Evolutionary conservation across 2,113 vertebrate genomes (phyloP).

Genomic region (Capricornis sumatraensis): DNA sequence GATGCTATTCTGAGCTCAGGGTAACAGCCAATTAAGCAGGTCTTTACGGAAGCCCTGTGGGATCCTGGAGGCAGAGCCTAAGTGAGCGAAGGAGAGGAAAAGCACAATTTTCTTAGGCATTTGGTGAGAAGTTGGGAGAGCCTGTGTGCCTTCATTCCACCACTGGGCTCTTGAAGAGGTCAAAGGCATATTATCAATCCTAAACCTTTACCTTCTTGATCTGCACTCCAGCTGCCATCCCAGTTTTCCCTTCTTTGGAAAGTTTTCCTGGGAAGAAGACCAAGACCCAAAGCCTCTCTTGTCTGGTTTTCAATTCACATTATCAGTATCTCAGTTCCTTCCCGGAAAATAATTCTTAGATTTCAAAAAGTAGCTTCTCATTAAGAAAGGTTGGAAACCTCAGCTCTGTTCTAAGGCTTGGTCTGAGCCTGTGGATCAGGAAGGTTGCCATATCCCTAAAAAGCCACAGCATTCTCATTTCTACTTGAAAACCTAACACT

Average conservation of each 20-base stretch:
- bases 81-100: background rate
- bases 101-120: background rate
- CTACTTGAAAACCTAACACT: background rate
- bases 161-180: background rate
- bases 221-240: background rate
- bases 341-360: background rate
- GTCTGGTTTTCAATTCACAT: background rate
- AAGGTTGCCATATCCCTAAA: background rate
- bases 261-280: background rate
- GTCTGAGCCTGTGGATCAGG: background rate
- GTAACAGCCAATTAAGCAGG: slow-evolving; percentile 1
- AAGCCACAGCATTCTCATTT: background rate
- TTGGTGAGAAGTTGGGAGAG: background rate
- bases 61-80: background rate
- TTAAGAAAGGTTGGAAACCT: background rate
- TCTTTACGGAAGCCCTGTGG: background rate
- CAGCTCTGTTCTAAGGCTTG: background rate
- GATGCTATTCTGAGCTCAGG: background rate
- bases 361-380: background rate
- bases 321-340: background rate
- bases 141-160: background rate
- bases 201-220: background rate
- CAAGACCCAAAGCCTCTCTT: background rate
- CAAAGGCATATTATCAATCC: background rate
- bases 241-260: background rate